These are phyloP conservation scores for Chesias legatella DNA, from an alignment of 2,888 invertebrate genomes.

Conservation along the genomic window DNA sequence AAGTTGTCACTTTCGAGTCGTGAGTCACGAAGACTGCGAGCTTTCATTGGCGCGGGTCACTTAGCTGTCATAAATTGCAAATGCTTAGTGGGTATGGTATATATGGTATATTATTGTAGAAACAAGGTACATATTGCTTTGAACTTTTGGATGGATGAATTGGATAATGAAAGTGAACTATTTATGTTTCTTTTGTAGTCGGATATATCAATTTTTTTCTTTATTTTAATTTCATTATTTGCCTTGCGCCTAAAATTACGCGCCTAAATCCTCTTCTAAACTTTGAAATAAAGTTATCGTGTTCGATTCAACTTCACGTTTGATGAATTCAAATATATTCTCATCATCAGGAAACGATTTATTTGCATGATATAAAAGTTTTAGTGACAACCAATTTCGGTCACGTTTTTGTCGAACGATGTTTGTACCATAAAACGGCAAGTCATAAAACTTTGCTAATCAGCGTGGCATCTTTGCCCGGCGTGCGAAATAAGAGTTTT, in stretches of 20 bases:
- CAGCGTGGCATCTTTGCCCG: conserved; percentile 55
- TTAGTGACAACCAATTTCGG: conserved; percentile 48
- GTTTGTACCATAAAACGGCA: conserved; percentile 56
- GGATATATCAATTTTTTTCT: no score
- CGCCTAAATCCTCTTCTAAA: no score
- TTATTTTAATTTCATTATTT: no score
- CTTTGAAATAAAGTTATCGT: background rate
- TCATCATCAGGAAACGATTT: conserved; percentile 28
- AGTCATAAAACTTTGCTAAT: conserved; percentile 75
- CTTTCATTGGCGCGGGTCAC: conserved; percentile 44
- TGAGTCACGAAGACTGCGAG: conserved; percentile 60
- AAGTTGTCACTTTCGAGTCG: conserved; percentile 66
- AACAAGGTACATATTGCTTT: conserved; percentile 33
- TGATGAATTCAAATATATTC: conserved; percentile 1
- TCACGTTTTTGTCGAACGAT: conserved; percentile 50
- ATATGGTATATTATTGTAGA: conserved; percentile 42
- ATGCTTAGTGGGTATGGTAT: conserved; percentile 36
- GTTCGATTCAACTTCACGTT: background rate
- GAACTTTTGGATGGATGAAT: conserved; percentile 16
- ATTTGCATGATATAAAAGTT: conserved; percentile 32
- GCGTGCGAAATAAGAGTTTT: conserved; percentile 60
- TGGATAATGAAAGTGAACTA: conserved; percentile 18
- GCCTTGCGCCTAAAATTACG: no score
- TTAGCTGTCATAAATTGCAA: conserved; percentile 39
- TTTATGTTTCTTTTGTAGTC: conserved; percentile 14